phyloP scores from a whole-genome alignment of 2,888 invertebrate species.

The Macrosoma leucophasiata region DNA sequence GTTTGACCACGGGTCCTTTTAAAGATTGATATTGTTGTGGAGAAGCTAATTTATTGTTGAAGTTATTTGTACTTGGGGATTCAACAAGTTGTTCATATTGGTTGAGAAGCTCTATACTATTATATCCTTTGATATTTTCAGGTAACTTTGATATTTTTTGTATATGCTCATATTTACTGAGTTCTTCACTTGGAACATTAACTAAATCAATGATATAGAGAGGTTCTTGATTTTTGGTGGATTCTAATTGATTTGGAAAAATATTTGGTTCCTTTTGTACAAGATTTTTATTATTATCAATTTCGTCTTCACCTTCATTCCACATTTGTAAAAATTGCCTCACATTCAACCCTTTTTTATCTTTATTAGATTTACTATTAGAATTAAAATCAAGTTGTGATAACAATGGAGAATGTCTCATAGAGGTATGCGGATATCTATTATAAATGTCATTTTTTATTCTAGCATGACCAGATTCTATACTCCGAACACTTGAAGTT shows the following conservation, averaged over 20 bases:
- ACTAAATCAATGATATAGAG: conserved; percentile 67
- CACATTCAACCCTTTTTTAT: conserved; percentile 56
- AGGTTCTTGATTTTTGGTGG: conserved; percentile 50
- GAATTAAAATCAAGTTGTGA: conserved; percentile 11
- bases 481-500: conserved; percentile 64
- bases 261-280: conserved; percentile 33
- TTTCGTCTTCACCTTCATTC: conserved; percentile 71
- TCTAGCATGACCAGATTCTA: conserved; percentile 48
- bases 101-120: conserved; percentile 59
- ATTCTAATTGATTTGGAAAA: conserved; percentile 35
- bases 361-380: conserved; percentile 38
- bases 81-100: conserved; percentile 69
- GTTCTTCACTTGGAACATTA: conserved; percentile 65
- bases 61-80: conserved; percentile 46
- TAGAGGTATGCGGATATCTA: no score
- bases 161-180: conserved; percentile 69
- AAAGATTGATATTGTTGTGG: conserved; percentile 22
- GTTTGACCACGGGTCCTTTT: conserved; percentile 10
- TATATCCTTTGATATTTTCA: conserved; percentile 70
- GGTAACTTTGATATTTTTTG: conserved; percentile 70
- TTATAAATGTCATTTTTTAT: conserved; percentile 47
- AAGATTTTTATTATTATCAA: conserved; percentile 38
- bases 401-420: no score
- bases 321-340: conserved; percentile 70
- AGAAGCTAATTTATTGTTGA: conserved; percentile 28